phyloP scores from a whole-genome alignment of 1,140 invertebrate species.

The Leptinotarsa undecemlineata region DNA sequence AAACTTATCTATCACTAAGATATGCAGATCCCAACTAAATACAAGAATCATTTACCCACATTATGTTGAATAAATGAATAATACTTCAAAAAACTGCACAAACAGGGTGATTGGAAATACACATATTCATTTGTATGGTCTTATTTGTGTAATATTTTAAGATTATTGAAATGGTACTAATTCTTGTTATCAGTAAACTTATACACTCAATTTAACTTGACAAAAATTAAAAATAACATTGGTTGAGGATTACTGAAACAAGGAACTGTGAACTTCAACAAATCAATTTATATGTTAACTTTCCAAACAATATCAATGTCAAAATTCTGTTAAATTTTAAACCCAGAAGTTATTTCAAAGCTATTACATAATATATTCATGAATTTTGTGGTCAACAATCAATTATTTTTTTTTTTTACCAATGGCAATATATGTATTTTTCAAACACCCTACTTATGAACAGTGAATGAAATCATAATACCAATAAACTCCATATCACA shows the following conservation, averaged over 20 bases:
- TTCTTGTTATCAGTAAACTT: too few relatives aligned
- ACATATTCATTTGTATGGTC: not conserved
- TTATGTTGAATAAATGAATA: constrained; percentile 1
- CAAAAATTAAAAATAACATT: not conserved
- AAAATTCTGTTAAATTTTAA: too few relatives aligned
- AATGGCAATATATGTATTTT: too few relatives aligned
- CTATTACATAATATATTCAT: too few relatives aligned
- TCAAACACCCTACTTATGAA: not conserved
- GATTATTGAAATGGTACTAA: too few relatives aligned
- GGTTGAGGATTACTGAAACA: not conserved
- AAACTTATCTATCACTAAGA: not conserved
- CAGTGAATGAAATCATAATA: not conserved
- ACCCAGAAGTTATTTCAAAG: too few relatives aligned
- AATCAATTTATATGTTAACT: not conserved
- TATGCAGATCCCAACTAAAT: not conserved
- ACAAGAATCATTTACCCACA: constrained; percentile 1
- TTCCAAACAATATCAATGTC: not conserved
- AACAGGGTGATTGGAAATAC: not conserved
- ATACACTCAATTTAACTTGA: not conserved
- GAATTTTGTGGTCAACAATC: too few relatives aligned
- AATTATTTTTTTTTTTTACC: too few relatives aligned
- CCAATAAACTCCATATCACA: not conserved
- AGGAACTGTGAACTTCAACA: not conserved
- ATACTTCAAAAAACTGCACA: constrained; percentile 5
- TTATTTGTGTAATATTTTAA: too few relatives aligned